Evolutionary conservation across 1,140 invertebrate genomes (phyloP).

Genomic region (Conus ventricosus): DNA sequence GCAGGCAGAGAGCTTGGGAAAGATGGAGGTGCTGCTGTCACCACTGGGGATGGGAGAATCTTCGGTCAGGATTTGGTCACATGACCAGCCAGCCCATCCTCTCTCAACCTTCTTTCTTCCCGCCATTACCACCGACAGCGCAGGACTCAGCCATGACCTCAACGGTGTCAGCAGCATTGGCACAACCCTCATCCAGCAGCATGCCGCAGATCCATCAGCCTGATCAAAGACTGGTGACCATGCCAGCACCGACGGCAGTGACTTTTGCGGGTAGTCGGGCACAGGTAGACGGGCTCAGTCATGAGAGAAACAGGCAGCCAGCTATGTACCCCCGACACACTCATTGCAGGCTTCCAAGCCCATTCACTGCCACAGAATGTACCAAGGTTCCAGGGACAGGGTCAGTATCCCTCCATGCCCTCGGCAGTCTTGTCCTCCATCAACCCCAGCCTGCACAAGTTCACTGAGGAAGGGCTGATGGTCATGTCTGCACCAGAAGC

Average conservation of each 20-base stretch:
- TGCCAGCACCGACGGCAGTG: background rate
- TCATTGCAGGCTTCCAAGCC: background rate
- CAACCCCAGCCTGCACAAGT: background rate
- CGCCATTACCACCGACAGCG: too few species aligned
- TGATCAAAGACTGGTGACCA: background rate
- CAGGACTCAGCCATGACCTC: too few species aligned
- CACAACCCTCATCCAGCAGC: background rate
- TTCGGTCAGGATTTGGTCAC: background rate
- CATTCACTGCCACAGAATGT: background rate
- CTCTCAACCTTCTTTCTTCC: background rate
- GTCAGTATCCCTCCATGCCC: background rate
- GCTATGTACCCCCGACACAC: background rate
- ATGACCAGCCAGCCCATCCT: background rate
- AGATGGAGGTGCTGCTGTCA: background rate
- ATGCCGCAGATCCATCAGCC: background rate
- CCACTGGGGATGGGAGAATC: background rate
- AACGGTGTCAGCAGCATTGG: background rate
- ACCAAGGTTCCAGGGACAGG: background rate
- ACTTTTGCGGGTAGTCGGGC: background rate
- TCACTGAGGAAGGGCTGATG: background rate
- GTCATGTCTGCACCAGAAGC: background rate
- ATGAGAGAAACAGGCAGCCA: background rate
- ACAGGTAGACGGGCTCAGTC: too few species aligned
- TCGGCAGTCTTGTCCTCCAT: background rate
- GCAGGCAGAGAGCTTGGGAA: background rate